phyloP scores from a whole-genome alignment of 2,113 vertebrate species.

The Pelmatolapia mariae region DNA sequence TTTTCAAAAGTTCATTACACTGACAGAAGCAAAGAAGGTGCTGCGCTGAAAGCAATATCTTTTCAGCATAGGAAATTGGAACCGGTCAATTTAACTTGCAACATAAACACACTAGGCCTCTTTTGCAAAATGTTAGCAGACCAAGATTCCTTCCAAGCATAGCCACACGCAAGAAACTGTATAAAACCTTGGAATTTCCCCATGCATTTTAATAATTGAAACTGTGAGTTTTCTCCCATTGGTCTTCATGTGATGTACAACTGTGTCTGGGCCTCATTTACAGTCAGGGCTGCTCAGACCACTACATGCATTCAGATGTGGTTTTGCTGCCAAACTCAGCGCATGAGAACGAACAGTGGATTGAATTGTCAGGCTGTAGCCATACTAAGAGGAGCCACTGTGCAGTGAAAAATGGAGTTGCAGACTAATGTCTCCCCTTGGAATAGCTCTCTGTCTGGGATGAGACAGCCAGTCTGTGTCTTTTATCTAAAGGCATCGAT shows the following conservation, averaged over 20 bases:
- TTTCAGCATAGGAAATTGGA: neutral
- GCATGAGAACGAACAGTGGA: slow-evolving; percentile 11
- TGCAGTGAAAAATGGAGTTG: slow-evolving; percentile 11
- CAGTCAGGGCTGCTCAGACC: slow-evolving; percentile 16
- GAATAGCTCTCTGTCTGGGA: slow-evolving; percentile 1
- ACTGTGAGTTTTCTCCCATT: neutral
- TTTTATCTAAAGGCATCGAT: slow-evolving; percentile 8
- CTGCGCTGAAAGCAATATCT: neutral
- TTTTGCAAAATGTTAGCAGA: neutral
- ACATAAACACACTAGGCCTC: neutral
- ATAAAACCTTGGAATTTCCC: neutral
- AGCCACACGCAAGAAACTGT: neutral
- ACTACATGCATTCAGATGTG: slow-evolving; percentile 19
- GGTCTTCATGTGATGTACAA: slow-evolving; percentile 14
- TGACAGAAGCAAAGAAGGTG: neutral
- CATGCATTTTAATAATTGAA: slow-evolving; percentile 25
- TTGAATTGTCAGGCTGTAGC: slow-evolving; percentile 31
- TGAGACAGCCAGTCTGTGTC: slow-evolving; percentile 8
- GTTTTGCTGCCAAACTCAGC: neutral
- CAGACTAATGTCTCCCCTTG: slow-evolving; percentile 16
- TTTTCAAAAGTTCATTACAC: neutral
- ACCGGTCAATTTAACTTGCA: neutral
- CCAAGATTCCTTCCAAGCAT: neutral
- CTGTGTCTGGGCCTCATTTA: slow-evolving; percentile 26
- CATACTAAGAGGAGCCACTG: neutral